Evolutionary conservation across 1,140 invertebrate species (phyloP).

Genomic region (Dreissena rostriformis): DNA sequence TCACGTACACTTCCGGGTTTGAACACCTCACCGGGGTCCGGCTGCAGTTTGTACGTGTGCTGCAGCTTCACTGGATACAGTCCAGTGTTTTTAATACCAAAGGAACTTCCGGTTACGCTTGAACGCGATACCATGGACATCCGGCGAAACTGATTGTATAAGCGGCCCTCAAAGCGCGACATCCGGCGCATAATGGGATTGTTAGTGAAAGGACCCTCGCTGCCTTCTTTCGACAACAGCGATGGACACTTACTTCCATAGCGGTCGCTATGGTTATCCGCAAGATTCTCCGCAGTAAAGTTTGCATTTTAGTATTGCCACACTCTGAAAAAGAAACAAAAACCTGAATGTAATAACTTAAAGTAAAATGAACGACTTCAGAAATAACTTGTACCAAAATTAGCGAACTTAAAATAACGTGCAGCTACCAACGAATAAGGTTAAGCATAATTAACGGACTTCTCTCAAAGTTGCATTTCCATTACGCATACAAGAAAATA

Average conservation of each 20-base stretch:
- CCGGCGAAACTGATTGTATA: constrained; percentile 53
- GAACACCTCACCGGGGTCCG: constrained; percentile 63
- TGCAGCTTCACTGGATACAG: constrained; percentile 56
- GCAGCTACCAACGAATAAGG: too few species aligned
- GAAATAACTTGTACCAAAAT: too few species aligned
- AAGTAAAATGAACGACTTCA: too few species aligned
- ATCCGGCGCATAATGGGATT: constrained; percentile 56
- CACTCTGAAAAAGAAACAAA: too few species aligned
- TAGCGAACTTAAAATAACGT: too few species aligned
- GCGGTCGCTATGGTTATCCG: constrained; percentile 2
- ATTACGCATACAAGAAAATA: too few species aligned
- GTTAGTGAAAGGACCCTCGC: constrained; percentile 34
- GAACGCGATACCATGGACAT: constrained; percentile 65
- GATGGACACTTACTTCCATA: constrained; percentile 38
- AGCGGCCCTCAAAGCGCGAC: constrained; percentile 46
- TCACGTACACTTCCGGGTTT: constrained; percentile 59
- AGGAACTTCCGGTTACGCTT: constrained; percentile 50
- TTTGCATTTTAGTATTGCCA: constrained; percentile 37
- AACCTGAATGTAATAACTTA: too few species aligned
- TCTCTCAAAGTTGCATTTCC: too few species aligned
- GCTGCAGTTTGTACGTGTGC: constrained; percentile 70
- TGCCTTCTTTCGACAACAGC: constrained; percentile 16
- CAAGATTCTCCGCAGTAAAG: constrained; percentile 30
- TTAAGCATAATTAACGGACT: too few species aligned
- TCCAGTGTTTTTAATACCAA: constrained; percentile 51